Evolutionary conservation across 2,113 vertebrate genomes (phyloP), one percentile per base, ranked within the genome.

Genomic region (Tylochromis polylepis): DNA sequence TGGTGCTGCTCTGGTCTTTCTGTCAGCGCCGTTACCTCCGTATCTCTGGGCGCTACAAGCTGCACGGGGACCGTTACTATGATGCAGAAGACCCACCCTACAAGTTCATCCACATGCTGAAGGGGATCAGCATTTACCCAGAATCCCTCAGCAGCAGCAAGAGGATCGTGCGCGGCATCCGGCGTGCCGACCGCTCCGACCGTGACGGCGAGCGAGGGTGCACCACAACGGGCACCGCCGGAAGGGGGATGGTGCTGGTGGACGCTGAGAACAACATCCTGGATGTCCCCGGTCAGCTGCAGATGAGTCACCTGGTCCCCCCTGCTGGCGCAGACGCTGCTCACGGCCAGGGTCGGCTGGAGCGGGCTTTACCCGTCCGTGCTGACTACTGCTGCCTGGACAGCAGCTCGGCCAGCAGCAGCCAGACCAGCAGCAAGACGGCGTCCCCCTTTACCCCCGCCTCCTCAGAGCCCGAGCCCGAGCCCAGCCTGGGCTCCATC

Each of bases 41-140:
- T 86, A 93, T 97, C 85, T 93, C 96, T 14, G 97, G 97, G 83
- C 96, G 90, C 70, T 95, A 96, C 92, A 97, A 97, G 94, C 94
- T 97, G 36, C 95, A 96, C 5, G 95, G 95, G 2, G 93, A 95
- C 85, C 95, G 94, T 2, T 95, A 95, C 89, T 93, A 95, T 12
- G 96, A 96, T 12, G 81, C 95, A 0, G 94, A 95, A 22, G 96
- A 97, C 91, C 98, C 98, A 0, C 98, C 98, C 0, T 99, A 99
- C 94, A 99, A 98, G 95, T 99, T 99, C 94, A 99, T 99, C 65
- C 98, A 99, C 94, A 99, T 99, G 98, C 93, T 99, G 82, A 99
- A 99, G 93, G 98, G 98, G 82, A 98, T 99, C 95, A 99, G 98
- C 89, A 99, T 99, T 93, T 99, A 99, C 89, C 98, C 98, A 2